Conservation (phyloP, 2,797 vertebrate species). For the Enteromius anoplus region DNA sequence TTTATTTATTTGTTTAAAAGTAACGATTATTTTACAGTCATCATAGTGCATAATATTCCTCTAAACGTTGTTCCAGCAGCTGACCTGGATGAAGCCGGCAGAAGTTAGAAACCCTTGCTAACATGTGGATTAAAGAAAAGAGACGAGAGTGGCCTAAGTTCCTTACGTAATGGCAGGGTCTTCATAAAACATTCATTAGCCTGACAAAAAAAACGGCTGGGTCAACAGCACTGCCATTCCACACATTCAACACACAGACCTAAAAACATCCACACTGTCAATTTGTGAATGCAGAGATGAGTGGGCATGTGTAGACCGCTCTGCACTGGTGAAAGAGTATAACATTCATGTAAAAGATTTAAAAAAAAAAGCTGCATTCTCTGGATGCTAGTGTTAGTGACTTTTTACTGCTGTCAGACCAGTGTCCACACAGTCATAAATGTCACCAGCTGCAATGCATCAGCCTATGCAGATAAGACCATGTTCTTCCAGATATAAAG, state of each 20-base stretch:
- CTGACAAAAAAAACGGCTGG: conserved; percentile 19
- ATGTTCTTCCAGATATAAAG: not conserved
- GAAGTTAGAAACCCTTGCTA: conserved; percentile 15
- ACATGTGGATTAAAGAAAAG: conserved; percentile 16
- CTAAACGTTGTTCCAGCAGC: not conserved
- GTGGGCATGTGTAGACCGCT: not conserved
- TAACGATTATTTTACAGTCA: not conserved
- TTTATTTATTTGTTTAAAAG: not conserved
- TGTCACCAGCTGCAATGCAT: not conserved
- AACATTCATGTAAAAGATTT: not conserved
- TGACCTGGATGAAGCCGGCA: not conserved
- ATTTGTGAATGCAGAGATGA: conserved; percentile 10
- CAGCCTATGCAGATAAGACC: not conserved
- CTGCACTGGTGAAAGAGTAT: not conserved
- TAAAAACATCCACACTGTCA: conserved; percentile 30
- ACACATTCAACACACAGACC: conserved; percentile 29
- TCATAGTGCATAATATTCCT: not conserved
- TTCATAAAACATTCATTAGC: conserved; percentile 52
- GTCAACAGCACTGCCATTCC: conserved; percentile 38
- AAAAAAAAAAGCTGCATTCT: not conserved
- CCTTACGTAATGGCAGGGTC: conserved; percentile 36
- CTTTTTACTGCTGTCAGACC: not conserved
- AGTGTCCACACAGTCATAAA: not conserved
- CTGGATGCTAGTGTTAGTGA: not conserved
- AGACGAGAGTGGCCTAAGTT: conserved; percentile 24